Base-by-base conservation (phyloP, 1,140 invertebrate genomes). In the Micrasema longulum region DNA sequence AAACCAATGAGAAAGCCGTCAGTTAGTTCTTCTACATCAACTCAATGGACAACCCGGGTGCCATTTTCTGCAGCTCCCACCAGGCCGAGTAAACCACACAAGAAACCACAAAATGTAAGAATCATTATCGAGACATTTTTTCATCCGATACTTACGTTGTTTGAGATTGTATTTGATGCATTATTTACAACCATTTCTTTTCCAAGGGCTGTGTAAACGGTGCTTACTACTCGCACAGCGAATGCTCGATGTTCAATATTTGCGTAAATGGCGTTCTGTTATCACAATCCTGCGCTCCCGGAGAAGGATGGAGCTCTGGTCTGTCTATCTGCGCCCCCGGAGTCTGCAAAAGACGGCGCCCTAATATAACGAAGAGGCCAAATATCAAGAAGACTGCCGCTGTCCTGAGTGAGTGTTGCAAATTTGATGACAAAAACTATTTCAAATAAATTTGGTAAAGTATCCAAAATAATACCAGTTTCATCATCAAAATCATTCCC, bases 201-300 rank as follows among this genome's bases (percentile, higher is more conserved):
- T 55, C 35, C 6, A 66, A 85, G 84, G 74, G 74, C 36, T 89
- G 88, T 75, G 71, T 75, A 1, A 85, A 83, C 18, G 89, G 89
- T 0, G 84, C 85, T 2, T 89, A 90, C 72, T 89, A 89, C 73
- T 78, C 88, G 0, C 86, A 88, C 53, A 84, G 85, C 7, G 81
- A 85, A 12, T 94, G 92, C 71, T 85, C 86, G 10, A 87, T 85
- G 69, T 93, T 92, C 78, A 87, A 88, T 57, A 87, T 92, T 1
- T 93, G 92, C 77, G 89, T 90, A 0, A 91, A 93, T 78, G 87
- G 88, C 0, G 79, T 87, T 41, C 79, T 91, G 10, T 80, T 92
- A 0, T 80, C 87, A 3, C 90, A 91, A 73, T 85, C 83, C 52
- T 94, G 92, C 79, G 88, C 89, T 0, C 88, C 91, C 1, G 91